Percentiles rank a stretch among this genome's conserved stretches.
Evolutionary conservation across 2,888 invertebrate species (phyloP).

Genomic region (Drosophila macrospina): DNA sequence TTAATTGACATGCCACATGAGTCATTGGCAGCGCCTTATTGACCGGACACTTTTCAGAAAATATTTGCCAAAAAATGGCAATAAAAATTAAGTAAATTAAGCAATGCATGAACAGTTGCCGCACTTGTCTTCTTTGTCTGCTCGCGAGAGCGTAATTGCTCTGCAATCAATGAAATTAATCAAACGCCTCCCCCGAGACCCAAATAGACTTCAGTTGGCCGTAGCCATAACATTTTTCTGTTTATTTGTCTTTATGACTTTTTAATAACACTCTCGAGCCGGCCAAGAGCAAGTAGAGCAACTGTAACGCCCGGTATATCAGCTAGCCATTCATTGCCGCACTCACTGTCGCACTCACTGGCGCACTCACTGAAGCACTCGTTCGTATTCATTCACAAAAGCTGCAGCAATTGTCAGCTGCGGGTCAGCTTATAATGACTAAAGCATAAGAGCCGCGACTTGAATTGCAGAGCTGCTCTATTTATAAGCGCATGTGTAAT

Average conservation of each 20-base stretch:
- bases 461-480: constrained; percentile 51
- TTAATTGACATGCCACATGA: constrained; percentile 65
- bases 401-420: constrained; percentile 19
- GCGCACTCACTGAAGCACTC: constrained; percentile 7
- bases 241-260: constrained; percentile 53
- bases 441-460: constrained; percentile 37
- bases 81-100: constrained; percentile 50
- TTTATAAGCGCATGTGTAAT: constrained; percentile 68
- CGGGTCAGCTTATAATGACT: constrained; percentile 55
- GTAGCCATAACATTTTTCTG: too few species aligned
- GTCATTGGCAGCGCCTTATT: constrained; percentile 51
- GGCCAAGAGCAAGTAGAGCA: constrained; percentile 6
- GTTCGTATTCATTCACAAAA: constrained; percentile 63
- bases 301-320: constrained; percentile 13
- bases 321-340: constrained; percentile 7
- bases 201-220: constrained; percentile 4
- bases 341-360: constrained; percentile 9
- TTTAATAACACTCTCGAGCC: constrained; percentile 39
- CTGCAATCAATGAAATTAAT: constrained; percentile 59
- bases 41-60: constrained; percentile 19
- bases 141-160: constrained; percentile 30
- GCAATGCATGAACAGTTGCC: constrained; percentile 14
- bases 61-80: constrained; percentile 30
- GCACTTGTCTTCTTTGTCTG: background rate
- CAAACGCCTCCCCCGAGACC: constrained; percentile 37